A percentile compares a stretch with the other conserved stretches of the same genome.
phyloP scores from a whole-genome alignment of 1,140 invertebrate species.

The Paralvinella palmiformis region DNA sequence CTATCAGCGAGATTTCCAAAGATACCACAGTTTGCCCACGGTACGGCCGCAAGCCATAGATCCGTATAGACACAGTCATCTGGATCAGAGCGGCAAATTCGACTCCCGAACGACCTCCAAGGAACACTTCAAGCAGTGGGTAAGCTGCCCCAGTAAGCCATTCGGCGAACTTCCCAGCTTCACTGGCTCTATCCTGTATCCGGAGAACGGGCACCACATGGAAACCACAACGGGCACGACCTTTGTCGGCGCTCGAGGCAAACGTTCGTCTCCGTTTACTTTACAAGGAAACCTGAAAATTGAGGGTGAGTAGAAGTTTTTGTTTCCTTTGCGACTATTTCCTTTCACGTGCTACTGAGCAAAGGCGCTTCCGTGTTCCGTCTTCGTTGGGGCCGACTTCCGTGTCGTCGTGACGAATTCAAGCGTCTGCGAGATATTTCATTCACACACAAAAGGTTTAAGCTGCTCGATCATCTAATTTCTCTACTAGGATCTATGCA shows the following conservation, averaged over 20 bases:
- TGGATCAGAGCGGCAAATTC: slow-evolving; percentile 26
- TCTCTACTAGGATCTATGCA: too few species aligned
- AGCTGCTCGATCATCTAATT: too few species aligned
- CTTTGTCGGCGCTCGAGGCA: slow-evolving; percentile 27
- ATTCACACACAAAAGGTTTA: too few species aligned
- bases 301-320: slow-evolving; percentile 29
- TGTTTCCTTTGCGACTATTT: too few species aligned
- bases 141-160: slow-evolving; percentile 28
- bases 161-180: slow-evolving; percentile 44
- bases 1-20: slow-evolving; percentile 2
- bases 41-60: not conserved
- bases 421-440: too few species aligned
- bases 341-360: too few species aligned
- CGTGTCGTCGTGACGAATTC: too few species aligned
- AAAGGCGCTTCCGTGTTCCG: too few species aligned
- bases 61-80: slow-evolving; percentile 17
- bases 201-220: slow-evolving; percentile 29
- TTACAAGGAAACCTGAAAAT: slow-evolving; percentile 31
- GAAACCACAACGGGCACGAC: slow-evolving; percentile 30
- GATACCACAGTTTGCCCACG: not conserved
- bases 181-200: slow-evolving; percentile 43
- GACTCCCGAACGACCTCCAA: slow-evolving; percentile 39
- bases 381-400: too few species aligned
- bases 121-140: slow-evolving; percentile 40
- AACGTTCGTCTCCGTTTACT: slow-evolving; percentile 26